These are phyloP conservation scores for Pseudomugil gertrudae DNA, from an alignment of 2,797 vertebrate genomes.

Conservation along the genomic window DNA sequence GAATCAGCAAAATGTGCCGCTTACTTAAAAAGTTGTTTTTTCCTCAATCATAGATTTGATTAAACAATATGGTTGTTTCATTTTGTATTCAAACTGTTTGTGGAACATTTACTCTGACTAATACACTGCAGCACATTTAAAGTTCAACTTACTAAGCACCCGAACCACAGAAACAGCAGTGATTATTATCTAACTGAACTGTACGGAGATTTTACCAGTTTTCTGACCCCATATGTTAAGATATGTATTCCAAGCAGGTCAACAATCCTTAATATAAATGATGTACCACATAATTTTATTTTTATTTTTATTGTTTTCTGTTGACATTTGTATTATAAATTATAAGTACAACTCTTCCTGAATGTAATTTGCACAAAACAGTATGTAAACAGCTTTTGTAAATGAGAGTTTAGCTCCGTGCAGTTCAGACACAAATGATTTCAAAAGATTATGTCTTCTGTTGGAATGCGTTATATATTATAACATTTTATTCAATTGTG, in stretches of 20 bases:
- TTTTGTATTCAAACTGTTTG: background rate
- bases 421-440: no score
- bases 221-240: background rate
- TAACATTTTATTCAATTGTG: no score
- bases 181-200: background rate
- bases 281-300: background rate
- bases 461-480: no score
- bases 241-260: background rate
- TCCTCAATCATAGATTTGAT: background rate
- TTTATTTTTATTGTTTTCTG: no score
- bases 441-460: no score
- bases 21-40: background rate
- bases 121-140: background rate
- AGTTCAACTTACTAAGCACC: no score
- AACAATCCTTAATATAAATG: background rate
- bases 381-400: no score
- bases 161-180: no score
- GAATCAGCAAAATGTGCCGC: conserved; percentile 8
- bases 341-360: no score
- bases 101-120: background rate
- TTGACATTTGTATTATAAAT: no score
- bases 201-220: background rate
- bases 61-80: background rate
- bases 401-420: no score
- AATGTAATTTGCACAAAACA: no score